These are phyloP conservation scores for Pristionchus mayeri DNA, from an alignment of 2,888 invertebrate genomes.

Conservation along the genomic window DNA sequence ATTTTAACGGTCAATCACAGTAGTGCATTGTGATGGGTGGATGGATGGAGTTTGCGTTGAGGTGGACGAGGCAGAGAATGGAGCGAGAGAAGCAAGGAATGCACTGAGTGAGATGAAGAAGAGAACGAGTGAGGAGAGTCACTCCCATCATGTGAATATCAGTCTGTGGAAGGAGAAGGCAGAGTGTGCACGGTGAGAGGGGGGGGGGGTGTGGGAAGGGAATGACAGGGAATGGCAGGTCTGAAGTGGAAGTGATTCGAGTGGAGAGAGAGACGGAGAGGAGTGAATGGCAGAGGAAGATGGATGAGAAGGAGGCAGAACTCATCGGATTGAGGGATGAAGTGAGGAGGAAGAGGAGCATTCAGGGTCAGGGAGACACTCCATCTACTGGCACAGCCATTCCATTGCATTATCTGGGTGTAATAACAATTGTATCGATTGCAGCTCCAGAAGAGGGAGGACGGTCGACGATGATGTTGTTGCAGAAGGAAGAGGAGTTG, in stretches of 20 bases:
- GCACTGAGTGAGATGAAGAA: conserved; percentile 35
- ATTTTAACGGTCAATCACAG: no score
- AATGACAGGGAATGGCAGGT: conserved; percentile 47
- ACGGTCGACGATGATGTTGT: conserved; percentile 78
- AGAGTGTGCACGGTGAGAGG: conserved; percentile 57
- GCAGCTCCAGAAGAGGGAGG: background rate
- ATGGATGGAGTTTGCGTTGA: background rate
- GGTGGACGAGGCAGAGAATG: conserved; percentile 46
- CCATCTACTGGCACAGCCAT: background rate
- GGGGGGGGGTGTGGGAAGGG: background rate
- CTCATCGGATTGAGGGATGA: conserved; percentile 68
- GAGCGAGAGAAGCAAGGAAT: conserved; percentile 41
- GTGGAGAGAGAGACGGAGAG: conserved; percentile 61
- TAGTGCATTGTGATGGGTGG: no score
- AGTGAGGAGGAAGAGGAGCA: conserved; percentile 74
- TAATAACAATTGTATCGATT: background rate
- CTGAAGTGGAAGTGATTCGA: conserved; percentile 62
- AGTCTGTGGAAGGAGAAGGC: conserved; percentile 61
- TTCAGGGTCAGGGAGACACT: background rate
- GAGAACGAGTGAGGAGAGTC: conserved; percentile 21
- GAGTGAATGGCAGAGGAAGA: conserved; percentile 54
- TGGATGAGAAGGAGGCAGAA: conserved; percentile 61
- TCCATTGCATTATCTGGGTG: background rate
- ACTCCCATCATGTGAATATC: conserved; percentile 56
- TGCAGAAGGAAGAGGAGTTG: conserved; percentile 88